Conservation (phyloP, 1,140 invertebrate genomes). For the Ceratoteleas bidentatus region DNA sequence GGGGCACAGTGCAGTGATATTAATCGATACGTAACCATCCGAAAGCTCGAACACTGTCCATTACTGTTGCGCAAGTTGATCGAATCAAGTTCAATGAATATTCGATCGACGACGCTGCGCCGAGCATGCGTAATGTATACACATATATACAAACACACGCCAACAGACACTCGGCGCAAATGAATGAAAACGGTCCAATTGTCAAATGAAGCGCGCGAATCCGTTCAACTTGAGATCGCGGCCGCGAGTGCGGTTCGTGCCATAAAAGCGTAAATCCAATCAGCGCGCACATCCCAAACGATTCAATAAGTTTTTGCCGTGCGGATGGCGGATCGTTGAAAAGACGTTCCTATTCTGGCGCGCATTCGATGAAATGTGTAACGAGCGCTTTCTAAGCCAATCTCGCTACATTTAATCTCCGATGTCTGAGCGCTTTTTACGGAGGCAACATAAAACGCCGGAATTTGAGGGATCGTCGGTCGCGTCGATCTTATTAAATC, state of each 20-base stretch:
- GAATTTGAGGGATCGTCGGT: neutral
- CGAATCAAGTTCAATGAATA: constrained; percentile 66
- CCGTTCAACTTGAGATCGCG: no score
- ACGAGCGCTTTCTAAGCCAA: constrained; percentile 27
- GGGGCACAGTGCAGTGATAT: constrained; percentile 60
- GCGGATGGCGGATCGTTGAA: constrained; percentile 1
- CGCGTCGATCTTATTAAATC: no score
- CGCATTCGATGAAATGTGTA: constrained; percentile 20
- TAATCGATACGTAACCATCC: constrained; percentile 70
- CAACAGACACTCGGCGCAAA: neutral
- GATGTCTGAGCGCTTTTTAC: constrained; percentile 23
- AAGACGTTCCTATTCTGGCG: constrained; percentile 10
- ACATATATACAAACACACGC: constrained; percentile 2
- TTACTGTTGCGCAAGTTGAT: constrained; percentile 67
- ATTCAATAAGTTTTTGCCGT: neutral
- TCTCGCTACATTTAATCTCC: constrained; percentile 36
- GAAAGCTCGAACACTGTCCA: constrained; percentile 64
- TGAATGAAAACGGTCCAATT: constrained; percentile 45
- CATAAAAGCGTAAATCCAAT: no score
- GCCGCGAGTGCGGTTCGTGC: no score
- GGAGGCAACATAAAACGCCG: constrained; percentile 1
- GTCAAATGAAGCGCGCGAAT: neutral
- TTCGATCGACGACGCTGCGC: constrained; percentile 47
- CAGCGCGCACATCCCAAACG: no score
- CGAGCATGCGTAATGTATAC: constrained; percentile 19